Percentiles rank a stretch among this genome's conserved stretches.
Conservation (phyloP, 1,140 invertebrate species). For the Zaprionus davidi region DNA sequence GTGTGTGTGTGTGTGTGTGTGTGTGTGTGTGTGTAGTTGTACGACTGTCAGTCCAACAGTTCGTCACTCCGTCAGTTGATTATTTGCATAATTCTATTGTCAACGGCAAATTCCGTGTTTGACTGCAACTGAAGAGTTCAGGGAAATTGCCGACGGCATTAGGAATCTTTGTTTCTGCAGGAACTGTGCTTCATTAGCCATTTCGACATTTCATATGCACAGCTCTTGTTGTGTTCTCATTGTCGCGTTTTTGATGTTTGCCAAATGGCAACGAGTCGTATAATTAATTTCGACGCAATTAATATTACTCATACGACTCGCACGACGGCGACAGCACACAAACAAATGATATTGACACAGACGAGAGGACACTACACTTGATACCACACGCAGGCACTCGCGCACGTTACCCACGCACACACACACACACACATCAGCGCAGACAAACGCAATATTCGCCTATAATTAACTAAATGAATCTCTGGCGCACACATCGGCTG, state of each 20-base stretch:
- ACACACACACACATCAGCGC: neutral
- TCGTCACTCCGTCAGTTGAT: neutral
- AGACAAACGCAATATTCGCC: conserved; percentile 9
- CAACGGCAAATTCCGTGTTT: neutral
- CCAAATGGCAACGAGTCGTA: conserved; percentile 60
- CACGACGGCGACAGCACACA: conserved; percentile 2
- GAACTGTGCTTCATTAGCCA: conserved; percentile 10
- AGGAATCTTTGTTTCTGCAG: neutral
- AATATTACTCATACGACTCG: conserved; percentile 66
- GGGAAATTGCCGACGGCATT: neutral
- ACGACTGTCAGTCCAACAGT: conserved; percentile 2
- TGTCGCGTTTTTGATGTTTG: conserved; percentile 31
- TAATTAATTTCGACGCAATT: conserved; percentile 75
- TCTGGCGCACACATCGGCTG: conserved; percentile 19
- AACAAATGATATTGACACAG: conserved; percentile 47
- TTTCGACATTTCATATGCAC: conserved; percentile 21
- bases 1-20: neutral
- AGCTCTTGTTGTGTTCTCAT: neutral
- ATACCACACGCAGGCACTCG: conserved; percentile 5
- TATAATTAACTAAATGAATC: conserved; percentile 63
- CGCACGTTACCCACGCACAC: conserved; percentile 9
- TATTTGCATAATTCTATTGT: conserved; percentile 19
- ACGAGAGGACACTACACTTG: conserved; percentile 22
- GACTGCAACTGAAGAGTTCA: conserved; percentile 1
- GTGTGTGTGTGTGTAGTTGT: neutral